These are phyloP conservation scores for Drosophila putrida DNA, from an alignment of 2,888 invertebrate genomes.

Conservation along the genomic window DNA sequence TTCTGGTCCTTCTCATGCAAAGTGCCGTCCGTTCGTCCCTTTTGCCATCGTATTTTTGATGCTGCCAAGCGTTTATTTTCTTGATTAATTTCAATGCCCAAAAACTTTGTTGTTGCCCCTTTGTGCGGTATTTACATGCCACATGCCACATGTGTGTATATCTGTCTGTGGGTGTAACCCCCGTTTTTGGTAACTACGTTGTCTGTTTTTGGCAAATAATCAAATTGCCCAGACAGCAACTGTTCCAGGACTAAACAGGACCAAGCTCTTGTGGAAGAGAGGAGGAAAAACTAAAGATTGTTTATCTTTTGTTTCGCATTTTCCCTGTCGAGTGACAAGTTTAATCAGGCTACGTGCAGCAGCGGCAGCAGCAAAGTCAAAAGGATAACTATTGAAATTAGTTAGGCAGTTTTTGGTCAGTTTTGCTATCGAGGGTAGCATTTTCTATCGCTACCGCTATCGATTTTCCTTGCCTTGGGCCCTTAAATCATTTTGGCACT, in stretches of 20 bases:
- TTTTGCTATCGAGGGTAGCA: slow-evolving; percentile 28
- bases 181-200: slow-evolving; percentile 19
- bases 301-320: slow-evolving; percentile 77
- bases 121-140: slow-evolving; percentile 59
- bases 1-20: slow-evolving; percentile 65
- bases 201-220: slow-evolving; percentile 78
- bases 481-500: slow-evolving; percentile 77
- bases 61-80: slow-evolving; percentile 80
- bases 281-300: slow-evolving; percentile 51
- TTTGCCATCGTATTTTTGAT: slow-evolving; percentile 45
- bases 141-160: slow-evolving; percentile 24
- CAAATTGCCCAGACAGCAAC: slow-evolving; percentile 73
- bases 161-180: slow-evolving; percentile 36
- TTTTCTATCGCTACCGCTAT: slow-evolving; percentile 51
- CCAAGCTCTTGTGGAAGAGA: too few relatives aligned
- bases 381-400: slow-evolving; percentile 81
- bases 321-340: slow-evolving; percentile 65
- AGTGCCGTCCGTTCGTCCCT: slow-evolving; percentile 55
- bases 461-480: slow-evolving; percentile 55
- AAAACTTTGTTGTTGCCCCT: slow-evolving; percentile 67
- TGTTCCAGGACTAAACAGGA: background rate
- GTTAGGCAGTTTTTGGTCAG: slow-evolving; percentile 56
- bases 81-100: slow-evolving; percentile 77
- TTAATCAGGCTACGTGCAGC: slow-evolving; percentile 69
- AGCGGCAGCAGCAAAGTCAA: slow-evolving; percentile 39